These are phyloP conservation scores for Zapus hudsonius DNA, from an alignment of 2,113 vertebrate genomes.

Conservation along the genomic window DNA sequence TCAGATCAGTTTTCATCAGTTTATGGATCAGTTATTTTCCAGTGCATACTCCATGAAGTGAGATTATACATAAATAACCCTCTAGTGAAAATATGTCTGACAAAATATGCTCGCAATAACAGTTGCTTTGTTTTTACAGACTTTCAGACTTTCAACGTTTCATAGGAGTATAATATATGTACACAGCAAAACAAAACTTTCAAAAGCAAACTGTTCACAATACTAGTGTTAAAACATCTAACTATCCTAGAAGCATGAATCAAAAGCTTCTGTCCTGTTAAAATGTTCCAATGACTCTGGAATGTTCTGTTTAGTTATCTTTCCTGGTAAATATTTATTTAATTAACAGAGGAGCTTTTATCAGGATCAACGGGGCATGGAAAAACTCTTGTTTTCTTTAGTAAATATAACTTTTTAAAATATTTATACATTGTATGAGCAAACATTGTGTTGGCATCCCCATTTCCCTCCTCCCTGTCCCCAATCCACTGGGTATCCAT, in stretches of 20 bases:
- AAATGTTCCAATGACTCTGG: conserved; percentile 75
- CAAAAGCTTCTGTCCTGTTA: conserved; percentile 52
- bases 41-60: background rate
- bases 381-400: conserved; percentile 81
- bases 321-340: conserved; percentile 87
- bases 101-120: background rate
- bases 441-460: no score
- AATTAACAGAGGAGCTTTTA: conserved; percentile 82
- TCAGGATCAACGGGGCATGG: conserved; percentile 79
- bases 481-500: no score
- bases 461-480: no score
- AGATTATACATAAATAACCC: background rate
- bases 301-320: conserved; percentile 83
- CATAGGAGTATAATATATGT: background rate
- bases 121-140: conserved; percentile 27
- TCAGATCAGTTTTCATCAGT: background rate
- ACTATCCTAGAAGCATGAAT: conserved; percentile 18
- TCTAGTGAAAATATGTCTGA: background rate
- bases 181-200: conserved; percentile 41
- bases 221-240: conserved; percentile 45
- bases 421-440: no score
- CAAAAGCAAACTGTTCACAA: conserved; percentile 4
- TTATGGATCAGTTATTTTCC: background rate
- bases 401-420: no score
- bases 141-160: background rate